Conservation (phyloP, 2,113 vertebrate species). For the Cacatua alba region DNA sequence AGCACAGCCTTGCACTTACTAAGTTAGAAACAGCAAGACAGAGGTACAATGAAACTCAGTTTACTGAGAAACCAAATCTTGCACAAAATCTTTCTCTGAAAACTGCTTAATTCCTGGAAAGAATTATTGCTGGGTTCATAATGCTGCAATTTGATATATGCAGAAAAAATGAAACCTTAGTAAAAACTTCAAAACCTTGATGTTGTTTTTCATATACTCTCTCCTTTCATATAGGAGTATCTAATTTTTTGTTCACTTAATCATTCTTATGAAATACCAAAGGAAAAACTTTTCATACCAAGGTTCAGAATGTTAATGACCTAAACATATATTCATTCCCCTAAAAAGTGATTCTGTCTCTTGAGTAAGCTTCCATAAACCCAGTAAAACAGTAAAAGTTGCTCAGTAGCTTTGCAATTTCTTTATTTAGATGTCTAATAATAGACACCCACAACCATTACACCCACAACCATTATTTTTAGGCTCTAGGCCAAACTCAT, state of each 20-base stretch:
- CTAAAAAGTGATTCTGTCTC: not conserved
- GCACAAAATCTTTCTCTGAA: not conserved
- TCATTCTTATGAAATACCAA: not conserved
- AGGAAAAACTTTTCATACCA: not conserved
- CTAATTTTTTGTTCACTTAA: not conserved
- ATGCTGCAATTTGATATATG: not conserved
- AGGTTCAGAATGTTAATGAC: not conserved
- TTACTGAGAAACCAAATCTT: not conserved
- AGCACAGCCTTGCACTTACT: not conserved
- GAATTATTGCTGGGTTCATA: not conserved
- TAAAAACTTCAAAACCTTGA: not conserved
- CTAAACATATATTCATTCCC: not conserved
- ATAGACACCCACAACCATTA: not conserved
- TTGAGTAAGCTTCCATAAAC: not conserved
- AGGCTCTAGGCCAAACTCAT: not conserved
- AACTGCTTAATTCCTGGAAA: not conserved
- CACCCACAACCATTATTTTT: not conserved
- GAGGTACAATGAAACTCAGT: not conserved
- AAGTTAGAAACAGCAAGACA: not conserved
- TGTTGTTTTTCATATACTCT: not conserved
- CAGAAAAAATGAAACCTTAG: rapidly evolving
- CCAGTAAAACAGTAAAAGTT: not conserved
- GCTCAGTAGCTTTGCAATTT: not conserved
- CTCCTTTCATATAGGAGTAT: not conserved
- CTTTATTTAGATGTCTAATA: not conserved